phyloP scores from a whole-genome alignment of 2,113 vertebrate species.

The Vidua chalybeata region DNA sequence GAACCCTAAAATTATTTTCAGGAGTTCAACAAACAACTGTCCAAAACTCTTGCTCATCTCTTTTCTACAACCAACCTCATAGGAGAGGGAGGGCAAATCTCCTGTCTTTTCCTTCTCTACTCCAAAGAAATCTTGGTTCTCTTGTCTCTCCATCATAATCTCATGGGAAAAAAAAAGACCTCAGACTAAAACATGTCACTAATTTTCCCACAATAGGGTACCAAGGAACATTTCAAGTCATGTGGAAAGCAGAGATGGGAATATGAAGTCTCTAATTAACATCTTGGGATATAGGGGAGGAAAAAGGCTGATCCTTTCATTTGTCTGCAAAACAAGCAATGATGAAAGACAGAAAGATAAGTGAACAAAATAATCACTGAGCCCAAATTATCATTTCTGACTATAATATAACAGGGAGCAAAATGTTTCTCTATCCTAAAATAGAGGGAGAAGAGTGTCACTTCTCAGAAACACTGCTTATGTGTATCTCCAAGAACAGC shows the following conservation, averaged over 20 bases:
- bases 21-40: background rate
- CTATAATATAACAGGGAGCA: background rate
- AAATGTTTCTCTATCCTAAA: background rate
- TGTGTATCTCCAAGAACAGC: background rate
- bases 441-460: background rate
- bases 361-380: background rate
- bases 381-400: background rate
- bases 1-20: background rate
- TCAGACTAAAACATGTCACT: background rate
- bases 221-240: background rate
- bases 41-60: background rate
- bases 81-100: background rate
- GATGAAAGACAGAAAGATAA: background rate
- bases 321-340: background rate
- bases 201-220: background rate
- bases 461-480: background rate
- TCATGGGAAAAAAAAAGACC: background rate
- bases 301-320: background rate
- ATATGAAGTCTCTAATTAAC: background rate
- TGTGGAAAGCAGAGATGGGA: background rate
- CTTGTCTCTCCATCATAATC: background rate
- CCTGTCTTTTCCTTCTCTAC: background rate
- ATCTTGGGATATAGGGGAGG: fast-evolving
- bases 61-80: background rate
- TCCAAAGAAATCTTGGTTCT: background rate